These are phyloP conservation scores for Drosophila subpulchrella DNA, from an alignment of 1,140 invertebrate genomes.

Conservation along the genomic window DNA sequence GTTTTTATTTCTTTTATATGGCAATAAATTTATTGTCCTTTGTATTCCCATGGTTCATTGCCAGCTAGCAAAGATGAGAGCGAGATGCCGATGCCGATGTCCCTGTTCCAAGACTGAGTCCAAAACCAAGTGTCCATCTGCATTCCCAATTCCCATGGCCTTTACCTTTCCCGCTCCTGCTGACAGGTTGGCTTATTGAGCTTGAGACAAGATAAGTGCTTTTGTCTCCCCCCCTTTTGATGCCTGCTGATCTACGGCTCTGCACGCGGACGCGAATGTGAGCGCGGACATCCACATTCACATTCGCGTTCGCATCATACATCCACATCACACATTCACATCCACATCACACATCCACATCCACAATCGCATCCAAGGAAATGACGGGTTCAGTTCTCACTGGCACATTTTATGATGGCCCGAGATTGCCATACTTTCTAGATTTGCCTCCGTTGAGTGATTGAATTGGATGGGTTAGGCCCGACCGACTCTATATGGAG, in stretches of 20 bases:
- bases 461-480: constrained; percentile 61
- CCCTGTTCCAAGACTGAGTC: not conserved
- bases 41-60: constrained; percentile 61
- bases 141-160: not conserved
- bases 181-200: constrained; percentile 61
- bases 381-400: constrained; percentile 55
- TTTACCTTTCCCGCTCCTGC: constrained; percentile 37
- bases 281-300: not conserved
- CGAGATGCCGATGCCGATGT: constrained; percentile 25
- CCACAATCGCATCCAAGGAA: constrained; percentile 17
- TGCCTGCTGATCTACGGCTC: constrained; percentile 68
- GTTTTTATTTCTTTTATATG: constrained; percentile 39
- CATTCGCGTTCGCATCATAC: not conserved
- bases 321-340: not conserved
- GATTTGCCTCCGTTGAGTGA: constrained; percentile 57
- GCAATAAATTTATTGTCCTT: constrained; percentile 74
- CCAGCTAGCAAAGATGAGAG: constrained; percentile 56
- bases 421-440: constrained; percentile 72
- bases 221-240: constrained; percentile 37
- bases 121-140: not conserved
- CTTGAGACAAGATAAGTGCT: constrained; percentile 69
- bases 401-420: constrained; percentile 76
- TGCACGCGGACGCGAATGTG: constrained; percentile 31
- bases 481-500: not conserved
- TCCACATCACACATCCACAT: not conserved